These are phyloP conservation scores for Sesamia nonagrioides DNA, from an alignment of 1,140 invertebrate species.

Conservation along the genomic window DNA sequence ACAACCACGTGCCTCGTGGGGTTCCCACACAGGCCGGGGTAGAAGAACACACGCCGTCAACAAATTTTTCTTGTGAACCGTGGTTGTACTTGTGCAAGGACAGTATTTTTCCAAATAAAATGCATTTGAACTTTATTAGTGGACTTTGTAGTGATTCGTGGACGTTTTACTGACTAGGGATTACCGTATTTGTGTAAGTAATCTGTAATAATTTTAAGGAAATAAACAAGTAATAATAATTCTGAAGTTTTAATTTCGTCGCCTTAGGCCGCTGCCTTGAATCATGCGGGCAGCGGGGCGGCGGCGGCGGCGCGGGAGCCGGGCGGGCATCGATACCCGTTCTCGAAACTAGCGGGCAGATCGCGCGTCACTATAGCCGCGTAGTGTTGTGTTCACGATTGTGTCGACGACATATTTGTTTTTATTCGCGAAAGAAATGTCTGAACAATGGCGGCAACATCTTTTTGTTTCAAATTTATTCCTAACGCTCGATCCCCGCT, in stretches of 20 bases:
- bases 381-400: no score
- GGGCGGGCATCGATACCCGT: no score
- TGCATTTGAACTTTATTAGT: constrained; percentile 27
- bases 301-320: no score
- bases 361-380: no score
- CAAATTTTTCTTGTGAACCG: constrained; percentile 61
- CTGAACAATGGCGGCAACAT: no score
- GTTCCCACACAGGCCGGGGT: constrained; percentile 46
- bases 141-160: constrained; percentile 16
- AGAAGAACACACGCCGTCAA: constrained; percentile 58
- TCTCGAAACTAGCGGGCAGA: no score
- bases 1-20: constrained; percentile 57
- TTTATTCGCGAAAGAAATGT: no score
- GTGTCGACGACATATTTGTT: no score
- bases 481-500: no score
- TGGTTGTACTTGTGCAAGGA: neutral
- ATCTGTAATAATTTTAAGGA: constrained; percentile 17
- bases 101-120: neutral
- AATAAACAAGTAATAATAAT: constrained; percentile 8
- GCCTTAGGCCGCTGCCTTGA: no score
- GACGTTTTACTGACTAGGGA: neutral
- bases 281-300: no score
- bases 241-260: neutral
- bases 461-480: no score
- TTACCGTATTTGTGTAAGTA: constrained; percentile 37